Evolutionary conservation across 2,888 invertebrate species (phyloP), one percentile per base, ranked within the genome.

Genomic region (Drosophila anceps): DNA sequence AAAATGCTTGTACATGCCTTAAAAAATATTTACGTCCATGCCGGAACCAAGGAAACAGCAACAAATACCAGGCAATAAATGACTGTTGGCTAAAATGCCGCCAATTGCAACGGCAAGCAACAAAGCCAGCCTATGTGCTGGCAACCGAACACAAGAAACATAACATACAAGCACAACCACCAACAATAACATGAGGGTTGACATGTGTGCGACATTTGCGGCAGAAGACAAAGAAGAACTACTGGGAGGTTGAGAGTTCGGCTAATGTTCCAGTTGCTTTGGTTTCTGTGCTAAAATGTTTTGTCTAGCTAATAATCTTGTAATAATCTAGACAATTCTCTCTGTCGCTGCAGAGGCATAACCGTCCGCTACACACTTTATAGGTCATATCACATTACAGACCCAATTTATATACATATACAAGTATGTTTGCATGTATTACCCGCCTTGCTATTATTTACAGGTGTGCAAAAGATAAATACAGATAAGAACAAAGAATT

Each of bases 191-290:
- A n/a, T 37, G 69, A 74, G 55, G 37, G 73, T 64, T 84, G 90
- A 90, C 88, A 90, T 91, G 75, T 88, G 83, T 82, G 90, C 88
- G 88, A 87, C 91, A 89, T 84, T 79, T 87, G 76, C 72, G 70
- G 71, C 84, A n/a, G 39, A 54, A 39, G 39, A 76, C 84, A 83
- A 75, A 59, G 54, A 58, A 61, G 50, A 64, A 68, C 69, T 53
- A 51, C 69, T 13, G 41, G 44, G 64, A 24, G 57, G 43, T 51
- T 18, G 44, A 53, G 64, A 39, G 60, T 39, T 51, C 67, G 77
- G 84, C 86, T 79, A 86, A 88, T 91, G 89, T 92, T 92, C 90
- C 92, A 92, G 84, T 86, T 92, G 85, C 89, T 81, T 92, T 88
- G 73, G 81, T 92, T 91, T 92, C 90, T 92, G 82, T 91, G 92